phyloP scores from a whole-genome alignment of 2,797 vertebrate species.

The Melopsittacus undulatus region DNA sequence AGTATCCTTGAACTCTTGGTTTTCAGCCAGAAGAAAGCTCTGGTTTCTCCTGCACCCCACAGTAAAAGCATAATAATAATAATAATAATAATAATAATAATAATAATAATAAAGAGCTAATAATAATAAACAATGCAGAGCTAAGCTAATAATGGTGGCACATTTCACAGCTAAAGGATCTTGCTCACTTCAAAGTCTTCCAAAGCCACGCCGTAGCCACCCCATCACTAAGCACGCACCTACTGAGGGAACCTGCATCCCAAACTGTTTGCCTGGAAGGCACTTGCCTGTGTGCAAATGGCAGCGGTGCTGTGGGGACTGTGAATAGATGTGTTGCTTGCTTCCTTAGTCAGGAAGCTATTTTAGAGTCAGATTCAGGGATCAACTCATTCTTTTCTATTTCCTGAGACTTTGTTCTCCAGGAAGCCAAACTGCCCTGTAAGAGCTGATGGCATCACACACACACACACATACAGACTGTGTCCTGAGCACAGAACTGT shows the following conservation, averaged over 20 bases:
- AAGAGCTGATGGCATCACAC: neutral
- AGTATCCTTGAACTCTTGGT: neutral
- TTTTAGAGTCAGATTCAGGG: neutral
- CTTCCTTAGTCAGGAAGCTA: neutral
- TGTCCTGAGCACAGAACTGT: neutral
- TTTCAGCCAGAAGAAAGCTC: neutral
- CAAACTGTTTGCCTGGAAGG: neutral
- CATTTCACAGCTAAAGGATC: neutral
- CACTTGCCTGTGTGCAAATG: neutral
- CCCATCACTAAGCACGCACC: no score
- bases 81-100: no score
- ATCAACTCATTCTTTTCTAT: neutral
- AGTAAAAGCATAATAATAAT: neutral
- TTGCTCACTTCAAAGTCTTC: neutral
- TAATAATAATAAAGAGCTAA: no score
- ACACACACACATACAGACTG: neutral
- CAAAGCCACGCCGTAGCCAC: neutral
- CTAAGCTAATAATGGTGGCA: no score
- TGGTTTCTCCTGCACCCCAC: neutral
- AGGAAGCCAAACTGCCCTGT: neutral
- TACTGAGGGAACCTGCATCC: neutral
- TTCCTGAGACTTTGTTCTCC: slow-evolving; percentile 10
- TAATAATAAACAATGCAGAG: no score
- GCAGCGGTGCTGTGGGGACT: neutral
- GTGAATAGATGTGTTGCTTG: neutral